Base-by-base conservation (phyloP, 1,140 invertebrate species). In the Sitophilus oryzae region DNA sequence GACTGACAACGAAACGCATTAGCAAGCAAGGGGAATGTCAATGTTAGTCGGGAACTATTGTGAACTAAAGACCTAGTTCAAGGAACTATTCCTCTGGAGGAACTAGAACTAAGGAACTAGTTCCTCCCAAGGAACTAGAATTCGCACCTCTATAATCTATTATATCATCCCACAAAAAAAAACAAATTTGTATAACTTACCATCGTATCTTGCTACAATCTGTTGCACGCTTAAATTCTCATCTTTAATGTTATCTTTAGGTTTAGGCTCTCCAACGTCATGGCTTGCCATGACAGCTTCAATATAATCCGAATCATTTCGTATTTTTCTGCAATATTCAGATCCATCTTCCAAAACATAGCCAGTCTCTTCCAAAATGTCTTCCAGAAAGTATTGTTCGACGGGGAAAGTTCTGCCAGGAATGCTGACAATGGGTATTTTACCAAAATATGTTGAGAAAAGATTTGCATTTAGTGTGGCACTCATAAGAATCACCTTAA, bases 401-500 rank as follows among this genome's bases (percentile, higher is more conserved):
- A 93, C 89, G 1, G 89, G 87, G 68, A 83, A 92, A 1, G 88
- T 92, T 63, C 84, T 77, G 19, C 87, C 87, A 38, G 85, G 85
- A 63, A 90, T 88, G 65, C 84, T 78, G 47, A 89, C 66, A 22
- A 86, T 71, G 8, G 87, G 86, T 23, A 82, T 77, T 25, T 77
- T 73, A 5, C 76, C 78, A 70, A 92, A 93, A 70, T 92, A 93
- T 41, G 82, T 66, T 0, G 86, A 88, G 64, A 93, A 91, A 45
- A 87, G 70, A 14, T 84, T 74, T 5, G 87, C 82, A 71, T 92
- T 91, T 50, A 93, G 65, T 0, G 91, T 93, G 1, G 90, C 90
- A 69, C 88, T 92, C 89, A 93, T 93, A 0, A 93, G 70, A 53
- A 93, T 83, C 3, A 93, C 76, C 67, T 86, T 90, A 6, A 95